Percentiles rank a stretch among this genome's conserved stretches.
phyloP scores from a whole-genome alignment of 2,797 vertebrate species.

The Etheostoma nigrum region DNA sequence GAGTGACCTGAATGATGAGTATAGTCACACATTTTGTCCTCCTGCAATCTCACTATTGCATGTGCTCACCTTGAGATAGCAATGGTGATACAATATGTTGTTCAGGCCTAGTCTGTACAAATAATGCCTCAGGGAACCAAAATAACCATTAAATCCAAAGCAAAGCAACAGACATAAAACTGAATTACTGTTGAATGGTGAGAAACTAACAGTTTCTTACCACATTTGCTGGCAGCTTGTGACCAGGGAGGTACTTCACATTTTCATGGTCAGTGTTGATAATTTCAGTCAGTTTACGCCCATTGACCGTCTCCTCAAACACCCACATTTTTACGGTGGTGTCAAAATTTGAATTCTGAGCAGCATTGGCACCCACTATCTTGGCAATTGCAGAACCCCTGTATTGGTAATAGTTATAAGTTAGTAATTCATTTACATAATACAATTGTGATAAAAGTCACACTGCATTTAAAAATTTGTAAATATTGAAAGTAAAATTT shows the following conservation, averaged over 20 bases:
- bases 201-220: constrained; percentile 80
- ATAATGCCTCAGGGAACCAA: background rate
- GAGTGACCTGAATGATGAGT: background rate
- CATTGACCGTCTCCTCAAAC: constrained; percentile 92
- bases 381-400: constrained; percentile 98
- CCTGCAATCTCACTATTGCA: background rate
- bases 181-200: background rate
- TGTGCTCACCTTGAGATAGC: background rate
- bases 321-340: constrained; percentile 94
- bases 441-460: background rate
- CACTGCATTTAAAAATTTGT: background rate
- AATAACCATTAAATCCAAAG: background rate
- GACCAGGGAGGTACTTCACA: constrained; percentile 95
- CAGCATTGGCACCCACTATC: constrained; percentile 91
- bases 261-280: constrained; percentile 96
- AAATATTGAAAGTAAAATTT: background rate
- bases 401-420: constrained; percentile 40
- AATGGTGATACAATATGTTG: background rate
- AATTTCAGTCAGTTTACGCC: constrained; percentile 93
- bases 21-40: background rate
- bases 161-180: constrained; percentile 7
- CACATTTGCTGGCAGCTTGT: constrained; percentile 94
- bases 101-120: background rate
- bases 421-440: constrained; percentile 13
- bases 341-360: constrained; percentile 87